Conservation (phyloP, 2,888 invertebrate genomes). For the Tineola bisselliella region DNA sequence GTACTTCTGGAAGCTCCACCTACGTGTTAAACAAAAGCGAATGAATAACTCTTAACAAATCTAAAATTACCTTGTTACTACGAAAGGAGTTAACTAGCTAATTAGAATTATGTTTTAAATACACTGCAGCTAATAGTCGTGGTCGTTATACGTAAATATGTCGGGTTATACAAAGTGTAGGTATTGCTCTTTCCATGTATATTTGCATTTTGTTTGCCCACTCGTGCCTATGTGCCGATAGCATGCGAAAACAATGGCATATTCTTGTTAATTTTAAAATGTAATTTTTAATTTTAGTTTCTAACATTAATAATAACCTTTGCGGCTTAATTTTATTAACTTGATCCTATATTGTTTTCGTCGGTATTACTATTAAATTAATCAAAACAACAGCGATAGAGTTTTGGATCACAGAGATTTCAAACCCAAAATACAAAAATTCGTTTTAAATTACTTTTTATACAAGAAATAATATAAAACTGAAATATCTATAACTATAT, state of each 20-base stretch:
- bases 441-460: too few species aligned
- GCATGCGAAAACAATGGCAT: background rate
- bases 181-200: background rate
- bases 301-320: too few species aligned
- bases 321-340: too few species aligned
- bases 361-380: too few species aligned
- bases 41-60: background rate
- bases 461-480: too few species aligned
- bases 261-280: background rate
- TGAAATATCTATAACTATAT: too few species aligned
- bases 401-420: too few species aligned
- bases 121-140: background rate
- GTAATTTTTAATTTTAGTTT: too few species aligned
- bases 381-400: too few species aligned
- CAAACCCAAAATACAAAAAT: too few species aligned
- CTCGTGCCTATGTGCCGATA: background rate
- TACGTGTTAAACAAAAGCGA: background rate
- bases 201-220: conserved; percentile 5
- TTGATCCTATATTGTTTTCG: too few species aligned
- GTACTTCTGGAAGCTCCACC: too few species aligned
- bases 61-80: background rate
- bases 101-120: background rate
- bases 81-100: background rate
- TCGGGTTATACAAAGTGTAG: background rate
- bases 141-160: background rate